A percentile compares a stretch with the other conserved stretches of the same genome.
These are phyloP conservation scores for Octonoba sinensis DNA, from an alignment of 2,888 invertebrate genomes.

Conservation along the genomic window DNA sequence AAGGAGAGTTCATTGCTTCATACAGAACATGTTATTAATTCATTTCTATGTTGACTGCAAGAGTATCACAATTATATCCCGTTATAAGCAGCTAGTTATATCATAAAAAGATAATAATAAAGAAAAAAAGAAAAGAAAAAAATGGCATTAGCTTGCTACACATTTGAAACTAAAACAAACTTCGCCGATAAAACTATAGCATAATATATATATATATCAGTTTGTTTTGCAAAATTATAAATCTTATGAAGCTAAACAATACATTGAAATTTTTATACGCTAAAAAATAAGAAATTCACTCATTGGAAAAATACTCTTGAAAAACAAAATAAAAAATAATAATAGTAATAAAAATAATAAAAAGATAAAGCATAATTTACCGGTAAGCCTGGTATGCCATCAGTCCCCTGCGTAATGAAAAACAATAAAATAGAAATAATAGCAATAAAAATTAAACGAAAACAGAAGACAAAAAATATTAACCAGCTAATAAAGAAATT, in stretches of 20 bases:
- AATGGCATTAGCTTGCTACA: neutral
- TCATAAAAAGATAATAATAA: too few relatives aligned
- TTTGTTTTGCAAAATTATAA: too few relatives aligned
- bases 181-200: neutral
- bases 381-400: conserved; percentile 84
- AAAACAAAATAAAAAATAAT: neutral
- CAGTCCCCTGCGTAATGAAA: conserved; percentile 81
- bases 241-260: too few relatives aligned
- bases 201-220: too few relatives aligned
- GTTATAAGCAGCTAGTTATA: too few relatives aligned
- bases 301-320: neutral
- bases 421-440: conserved; percentile 23
- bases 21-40: too few relatives aligned
- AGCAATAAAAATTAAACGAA: conserved; percentile 23
- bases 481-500: neutral
- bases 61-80: too few relatives aligned
- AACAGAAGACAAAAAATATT: neutral
- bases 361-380: conserved; percentile 46
- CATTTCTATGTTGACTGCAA: too few relatives aligned
- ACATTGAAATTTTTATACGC: too few relatives aligned
- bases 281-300: neutral
- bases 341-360: neutral
- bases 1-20: too few relatives aligned
- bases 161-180: neutral
- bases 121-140: too few relatives aligned